phyloP scores from a whole-genome alignment of 2,113 vertebrate species.

The Pogona vitticeps region DNA sequence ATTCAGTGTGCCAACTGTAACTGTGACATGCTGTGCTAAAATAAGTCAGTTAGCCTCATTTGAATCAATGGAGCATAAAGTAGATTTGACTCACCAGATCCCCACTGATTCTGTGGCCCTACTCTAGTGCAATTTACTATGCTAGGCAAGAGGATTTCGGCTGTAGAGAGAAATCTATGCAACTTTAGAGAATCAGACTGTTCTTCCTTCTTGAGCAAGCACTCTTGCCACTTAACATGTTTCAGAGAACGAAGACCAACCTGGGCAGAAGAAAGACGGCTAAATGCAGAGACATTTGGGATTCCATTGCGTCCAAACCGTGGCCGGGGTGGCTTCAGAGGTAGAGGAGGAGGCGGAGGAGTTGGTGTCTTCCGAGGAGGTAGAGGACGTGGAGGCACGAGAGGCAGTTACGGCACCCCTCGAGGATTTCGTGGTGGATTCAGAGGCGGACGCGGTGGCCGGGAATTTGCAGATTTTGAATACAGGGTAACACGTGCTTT shows the following conservation, averaged over 20 bases:
- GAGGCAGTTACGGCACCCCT: conserved; percentile 84
- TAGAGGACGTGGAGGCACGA: conserved; percentile 80
- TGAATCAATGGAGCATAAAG: too few species aligned
- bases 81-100: too few species aligned
- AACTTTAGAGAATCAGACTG: too few species aligned
- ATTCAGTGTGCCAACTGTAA: too few species aligned
- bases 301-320: conserved; percentile 90
- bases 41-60: too few species aligned
- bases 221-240: neutral
- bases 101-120: too few species aligned
- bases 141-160: too few species aligned
- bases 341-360: conserved; percentile 86
- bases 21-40: too few species aligned
- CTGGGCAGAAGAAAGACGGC: conserved; percentile 94
- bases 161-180: too few species aligned
- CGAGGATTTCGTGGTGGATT: conserved; percentile 90
- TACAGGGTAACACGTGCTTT: conserved; percentile 86
- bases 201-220: neutral
- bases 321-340: conserved; percentile 89
- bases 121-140: too few species aligned
- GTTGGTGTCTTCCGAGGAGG: conserved; percentile 87
- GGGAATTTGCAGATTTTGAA: conserved; percentile 94
- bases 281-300: conserved; percentile 97
- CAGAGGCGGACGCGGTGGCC: conserved; percentile 88
- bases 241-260: conserved; percentile 92